Conservation (phyloP, 2,888 invertebrate genomes). For the Maniola hyperantus region DNA sequence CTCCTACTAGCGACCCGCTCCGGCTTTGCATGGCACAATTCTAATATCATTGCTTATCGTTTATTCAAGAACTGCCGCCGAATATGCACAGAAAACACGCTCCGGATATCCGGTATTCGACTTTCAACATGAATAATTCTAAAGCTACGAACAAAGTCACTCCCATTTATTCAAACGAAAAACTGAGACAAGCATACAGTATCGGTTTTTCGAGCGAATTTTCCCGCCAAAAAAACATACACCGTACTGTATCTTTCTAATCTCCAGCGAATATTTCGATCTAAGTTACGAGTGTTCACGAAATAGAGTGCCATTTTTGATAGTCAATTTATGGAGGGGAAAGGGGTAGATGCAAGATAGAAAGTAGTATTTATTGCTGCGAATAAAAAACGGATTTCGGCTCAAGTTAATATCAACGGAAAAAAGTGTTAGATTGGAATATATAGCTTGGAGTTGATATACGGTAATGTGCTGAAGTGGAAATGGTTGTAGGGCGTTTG, state of each 20-base stretch:
- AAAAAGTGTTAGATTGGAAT: conserved; percentile 23
- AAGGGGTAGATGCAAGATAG: conserved; percentile 32
- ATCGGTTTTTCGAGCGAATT: conserved; percentile 34
- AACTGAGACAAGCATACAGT: conserved; percentile 33
- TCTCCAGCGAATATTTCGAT: conserved; percentile 38
- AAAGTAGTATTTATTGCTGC: conserved; percentile 39
- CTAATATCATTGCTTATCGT: conserved; percentile 4
- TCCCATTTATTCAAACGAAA: conserved; percentile 35
- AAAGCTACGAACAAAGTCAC: conserved; percentile 28
- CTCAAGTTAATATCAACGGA: conserved; percentile 18
- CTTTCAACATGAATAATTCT: conserved; percentile 36
- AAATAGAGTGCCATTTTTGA: conserved; percentile 39
- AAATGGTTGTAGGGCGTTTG: conserved; percentile 1
- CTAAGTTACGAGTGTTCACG: conserved; percentile 44
- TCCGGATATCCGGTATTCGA: conserved; percentile 31
- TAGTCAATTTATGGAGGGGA: conserved; percentile 39
- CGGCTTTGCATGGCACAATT: too few relatives aligned
- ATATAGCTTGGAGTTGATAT: conserved; percentile 18
- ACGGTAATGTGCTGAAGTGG: conserved; percentile 15
- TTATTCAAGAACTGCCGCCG: conserved; percentile 3
- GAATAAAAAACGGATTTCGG: conserved; percentile 38
- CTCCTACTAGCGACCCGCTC: too few relatives aligned
- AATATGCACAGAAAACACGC: conserved; percentile 31
- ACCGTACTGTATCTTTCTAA: conserved; percentile 28
- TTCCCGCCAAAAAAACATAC: conserved; percentile 17